A percentile compares a stretch with the other conserved stretches of the same genome.
phyloP scores from a whole-genome alignment of 2,888 invertebrate species.

The Conus canariensis region DNA sequence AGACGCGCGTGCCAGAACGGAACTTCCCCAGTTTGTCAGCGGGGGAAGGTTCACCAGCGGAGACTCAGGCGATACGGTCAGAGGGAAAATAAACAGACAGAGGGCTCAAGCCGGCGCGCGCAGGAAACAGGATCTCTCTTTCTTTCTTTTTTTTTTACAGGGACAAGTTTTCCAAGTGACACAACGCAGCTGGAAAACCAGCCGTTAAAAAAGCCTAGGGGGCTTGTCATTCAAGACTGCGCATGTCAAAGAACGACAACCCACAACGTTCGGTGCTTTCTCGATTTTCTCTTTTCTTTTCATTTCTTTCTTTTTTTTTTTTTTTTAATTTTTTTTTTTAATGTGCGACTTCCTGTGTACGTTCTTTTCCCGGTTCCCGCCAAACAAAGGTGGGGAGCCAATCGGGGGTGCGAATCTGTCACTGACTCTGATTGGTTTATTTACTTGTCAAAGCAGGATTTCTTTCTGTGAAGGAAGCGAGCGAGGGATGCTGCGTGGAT shows the following conservation, averaged over 20 bases:
- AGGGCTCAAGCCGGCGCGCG: background rate
- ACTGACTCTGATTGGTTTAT: background rate
- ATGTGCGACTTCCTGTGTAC: constrained; percentile 20
- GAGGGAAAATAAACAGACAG: background rate
- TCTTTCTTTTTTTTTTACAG: background rate
- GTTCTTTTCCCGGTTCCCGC: background rate
- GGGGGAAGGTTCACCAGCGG: background rate
- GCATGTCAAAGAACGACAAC: background rate
- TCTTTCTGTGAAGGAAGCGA: background rate
- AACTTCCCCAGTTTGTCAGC: background rate
- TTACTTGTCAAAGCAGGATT: constrained; percentile 13
- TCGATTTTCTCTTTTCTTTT: no score
- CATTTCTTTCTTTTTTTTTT: background rate
- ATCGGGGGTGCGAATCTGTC: background rate
- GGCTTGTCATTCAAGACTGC: background rate
- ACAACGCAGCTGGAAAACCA: background rate
- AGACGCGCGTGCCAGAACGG: background rate
- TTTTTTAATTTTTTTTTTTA: background rate
- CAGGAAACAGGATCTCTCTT: background rate
- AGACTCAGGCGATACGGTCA: background rate
- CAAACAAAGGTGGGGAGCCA: background rate
- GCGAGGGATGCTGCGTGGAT: background rate
- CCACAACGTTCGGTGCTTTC: background rate
- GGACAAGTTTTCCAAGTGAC: background rate
- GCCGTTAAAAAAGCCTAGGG: background rate